Conservation (phyloP, 2,888 invertebrate genomes). For the Vandiemenella viatica region DNA sequence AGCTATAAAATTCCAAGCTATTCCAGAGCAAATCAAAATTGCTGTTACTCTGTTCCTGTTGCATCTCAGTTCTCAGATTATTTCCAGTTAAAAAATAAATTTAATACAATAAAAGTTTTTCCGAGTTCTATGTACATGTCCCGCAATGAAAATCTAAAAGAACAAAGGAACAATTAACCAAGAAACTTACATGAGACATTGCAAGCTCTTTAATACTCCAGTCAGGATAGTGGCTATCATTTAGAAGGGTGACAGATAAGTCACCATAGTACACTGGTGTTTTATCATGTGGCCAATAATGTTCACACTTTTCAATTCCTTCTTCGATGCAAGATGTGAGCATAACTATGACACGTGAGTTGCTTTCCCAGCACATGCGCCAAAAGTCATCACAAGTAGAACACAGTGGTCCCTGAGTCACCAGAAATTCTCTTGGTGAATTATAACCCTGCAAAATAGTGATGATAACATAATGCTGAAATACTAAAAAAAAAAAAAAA, state of each 20-base stretch:
- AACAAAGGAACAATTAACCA: too few relatives aligned
- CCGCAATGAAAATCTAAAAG: too few relatives aligned
- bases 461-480: too few relatives aligned
- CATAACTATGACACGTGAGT: constrained; percentile 93
- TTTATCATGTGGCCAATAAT: constrained; percentile 96
- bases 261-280: constrained; percentile 94
- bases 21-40: too few relatives aligned
- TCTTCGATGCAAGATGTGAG: constrained; percentile 92
- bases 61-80: too few relatives aligned
- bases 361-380: constrained; percentile 99
- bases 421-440: constrained; percentile 93
- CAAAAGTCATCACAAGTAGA: constrained; percentile 97
- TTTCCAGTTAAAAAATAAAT: too few relatives aligned
- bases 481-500: too few relatives aligned
- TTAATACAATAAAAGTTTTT: too few relatives aligned
- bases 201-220: constrained; percentile 94
- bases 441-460: constrained; percentile 61
- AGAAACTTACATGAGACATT: constrained; percentile 54
- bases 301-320: constrained; percentile 81
- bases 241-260: constrained; percentile 80
- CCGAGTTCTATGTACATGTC: too few relatives aligned
- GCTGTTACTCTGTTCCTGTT: too few relatives aligned
- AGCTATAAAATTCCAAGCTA: too few relatives aligned
- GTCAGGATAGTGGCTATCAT: constrained; percentile 89
- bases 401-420: constrained; percentile 93